A percentile compares a stretch with the other conserved stretches of the same genome.
Evolutionary conservation across 2,113 vertebrate genomes (phyloP).

Genomic region (Pontoporia blainvillei): DNA sequence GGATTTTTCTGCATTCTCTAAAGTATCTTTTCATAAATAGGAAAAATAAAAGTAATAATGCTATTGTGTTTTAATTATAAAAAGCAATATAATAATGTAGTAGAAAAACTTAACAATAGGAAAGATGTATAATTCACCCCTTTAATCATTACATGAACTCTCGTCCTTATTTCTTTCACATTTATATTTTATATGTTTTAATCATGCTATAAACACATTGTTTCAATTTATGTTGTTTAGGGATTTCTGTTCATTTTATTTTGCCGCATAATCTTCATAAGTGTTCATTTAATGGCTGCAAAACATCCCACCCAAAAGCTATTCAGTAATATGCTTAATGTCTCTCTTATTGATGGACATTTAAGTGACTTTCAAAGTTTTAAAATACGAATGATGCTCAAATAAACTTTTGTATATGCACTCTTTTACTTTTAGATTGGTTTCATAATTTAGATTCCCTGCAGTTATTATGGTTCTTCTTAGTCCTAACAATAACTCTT

Average conservation of each 20-base stretch:
- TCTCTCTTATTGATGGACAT: background rate
- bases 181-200: background rate
- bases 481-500: background rate
- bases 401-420: background rate
- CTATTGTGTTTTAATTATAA: slow-evolving; percentile 42
- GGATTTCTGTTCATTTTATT: background rate
- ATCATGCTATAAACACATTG: background rate
- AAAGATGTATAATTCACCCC: background rate
- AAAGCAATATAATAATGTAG: slow-evolving; percentile 13
- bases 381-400: background rate
- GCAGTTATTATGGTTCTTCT: background rate
- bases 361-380: background rate
- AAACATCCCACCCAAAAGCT: background rate
- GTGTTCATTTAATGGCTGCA: background rate
- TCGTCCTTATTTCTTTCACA: background rate
- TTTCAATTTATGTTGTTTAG: slow-evolving; percentile 3
- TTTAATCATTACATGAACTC: background rate
- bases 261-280: background rate
- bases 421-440: background rate
- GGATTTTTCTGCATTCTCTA: background rate
- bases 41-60: slow-evolving; percentile 25
- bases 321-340: background rate
- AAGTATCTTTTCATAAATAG: slow-evolving; percentile 3
- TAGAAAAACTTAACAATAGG: background rate
- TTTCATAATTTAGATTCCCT: background rate